Evolutionary conservation across 2,888 invertebrate genomes (phyloP).

Genomic region (Nasonovia ribisnigri): DNA sequence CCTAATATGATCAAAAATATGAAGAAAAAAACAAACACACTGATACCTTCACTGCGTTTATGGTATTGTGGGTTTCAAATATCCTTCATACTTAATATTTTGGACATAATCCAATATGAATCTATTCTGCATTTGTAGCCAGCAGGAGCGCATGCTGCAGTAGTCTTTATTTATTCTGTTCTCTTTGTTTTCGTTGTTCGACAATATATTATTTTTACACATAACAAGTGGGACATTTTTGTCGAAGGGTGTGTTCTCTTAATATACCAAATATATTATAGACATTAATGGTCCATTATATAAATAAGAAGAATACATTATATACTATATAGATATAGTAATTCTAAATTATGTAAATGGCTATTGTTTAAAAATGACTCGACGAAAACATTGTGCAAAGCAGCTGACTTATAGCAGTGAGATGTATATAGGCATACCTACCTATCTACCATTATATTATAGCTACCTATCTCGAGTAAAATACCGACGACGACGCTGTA

Average conservation of each 20-base stretch:
- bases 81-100: constrained; percentile 48
- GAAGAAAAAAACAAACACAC: background rate
- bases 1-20: constrained; percentile 60
- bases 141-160: background rate
- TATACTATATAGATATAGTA: constrained; percentile 18
- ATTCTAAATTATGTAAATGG: constrained; percentile 53
- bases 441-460: background rate
- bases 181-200: background rate
- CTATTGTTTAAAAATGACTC: constrained; percentile 58
- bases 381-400: background rate
- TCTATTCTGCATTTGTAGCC: background rate
- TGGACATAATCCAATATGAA: constrained; percentile 40
- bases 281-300: constrained; percentile 11
- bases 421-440: too few relatives aligned
- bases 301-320: background rate
- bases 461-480: constrained; percentile 15
- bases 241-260: background rate
- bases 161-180: background rate
- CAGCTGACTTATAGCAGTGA: background rate
- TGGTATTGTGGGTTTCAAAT: constrained; percentile 54
- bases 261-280: background rate
- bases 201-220: background rate
- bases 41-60: constrained; percentile 51
- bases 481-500: background rate
- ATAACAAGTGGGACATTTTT: background rate